phyloP scores from a whole-genome alignment of 2,797 vertebrate species.

The Chaenodraco wilsoni region DNA sequence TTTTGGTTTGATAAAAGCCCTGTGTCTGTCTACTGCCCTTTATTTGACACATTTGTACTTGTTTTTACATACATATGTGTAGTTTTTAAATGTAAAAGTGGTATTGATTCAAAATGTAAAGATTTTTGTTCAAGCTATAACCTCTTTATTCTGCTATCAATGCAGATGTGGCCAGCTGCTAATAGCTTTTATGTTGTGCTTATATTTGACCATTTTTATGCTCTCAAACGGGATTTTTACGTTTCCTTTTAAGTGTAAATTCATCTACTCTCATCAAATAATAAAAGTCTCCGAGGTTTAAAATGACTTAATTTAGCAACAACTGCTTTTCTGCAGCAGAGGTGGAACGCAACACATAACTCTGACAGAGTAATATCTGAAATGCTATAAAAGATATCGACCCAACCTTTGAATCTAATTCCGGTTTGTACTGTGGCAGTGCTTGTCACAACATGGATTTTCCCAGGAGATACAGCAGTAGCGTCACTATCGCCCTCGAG shows the following conservation, averaged over 20 bases:
- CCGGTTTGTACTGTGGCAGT: neutral
- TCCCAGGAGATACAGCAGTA: slow-evolving; percentile 34
- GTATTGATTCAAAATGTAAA: neutral
- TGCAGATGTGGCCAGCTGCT: neutral
- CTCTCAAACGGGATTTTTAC: neutral
- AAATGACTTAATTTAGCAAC: slow-evolving; percentile 6
- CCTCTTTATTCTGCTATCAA: neutral
- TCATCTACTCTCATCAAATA: neutral
- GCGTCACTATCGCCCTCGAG: slow-evolving; percentile 35
- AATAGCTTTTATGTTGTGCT: neutral
- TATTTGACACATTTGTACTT: neutral
- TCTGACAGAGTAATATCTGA: neutral
- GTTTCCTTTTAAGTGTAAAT: neutral
- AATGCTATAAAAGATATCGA: slow-evolving; percentile 8
- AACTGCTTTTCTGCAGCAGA: neutral
- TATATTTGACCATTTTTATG: neutral
- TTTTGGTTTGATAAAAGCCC: slow-evolving; percentile 4
- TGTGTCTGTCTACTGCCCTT: neutral
- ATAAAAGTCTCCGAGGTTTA: neutral
- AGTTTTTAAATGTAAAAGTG: neutral
- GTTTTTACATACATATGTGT: neutral
- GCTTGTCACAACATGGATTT: slow-evolving; percentile 23
- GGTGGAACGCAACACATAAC: neutral
- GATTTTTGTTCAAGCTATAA: neutral
- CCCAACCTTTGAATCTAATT: neutral